Base-by-base conservation (phyloP, 2,888 invertebrate species). In the Papilio elwesi region DNA sequence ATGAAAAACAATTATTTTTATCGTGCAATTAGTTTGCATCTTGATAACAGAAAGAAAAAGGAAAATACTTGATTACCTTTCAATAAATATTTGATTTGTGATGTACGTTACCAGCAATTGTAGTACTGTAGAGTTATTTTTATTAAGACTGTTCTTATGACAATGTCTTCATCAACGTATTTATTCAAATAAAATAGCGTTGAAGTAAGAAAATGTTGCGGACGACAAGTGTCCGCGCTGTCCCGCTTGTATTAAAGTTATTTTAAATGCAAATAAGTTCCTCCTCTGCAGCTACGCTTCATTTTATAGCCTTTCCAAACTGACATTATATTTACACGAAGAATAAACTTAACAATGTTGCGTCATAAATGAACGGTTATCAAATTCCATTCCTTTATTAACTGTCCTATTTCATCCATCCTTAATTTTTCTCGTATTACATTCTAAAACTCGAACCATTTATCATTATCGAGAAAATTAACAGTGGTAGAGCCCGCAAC, bases 251-350 rank as follows among this genome's bases (percentile, higher is more conserved):
- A 59, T 38, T 38, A 59, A 59, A 59, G 38, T 38, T n/a, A 59
- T 59, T 59, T 59, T 38, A n/a, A 59, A 59, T 59, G 59, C 38
- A 59, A 59, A 59, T 59, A 59, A 59, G 9, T 38, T 38, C n/a
- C 9, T 38, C 38, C 38, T 38, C 59, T 6, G 59, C 59, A 59
- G 57, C 36, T 8, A 26, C 26, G 57, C 57, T 38, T 57, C 57
- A 57, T 57, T 57, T 12, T 57, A 57, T 7, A 12, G 13, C 36
- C 36, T 2, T 38, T 59, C 8, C 59, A 59, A 59, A 38, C 36
- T n/a, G 59, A 59, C 38, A 38, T 59, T 59, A 59, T 38, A 38
- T 59, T 38, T 59, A 13, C n/a, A 13, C 38, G 9, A 59, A 38
- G 13, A 38, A 59, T 38, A 59, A 38, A 36, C 13, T 36, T 13